Evolutionary conservation across 2,888 invertebrate species (phyloP).

Genomic region (Drosophila vallismaia): DNA sequence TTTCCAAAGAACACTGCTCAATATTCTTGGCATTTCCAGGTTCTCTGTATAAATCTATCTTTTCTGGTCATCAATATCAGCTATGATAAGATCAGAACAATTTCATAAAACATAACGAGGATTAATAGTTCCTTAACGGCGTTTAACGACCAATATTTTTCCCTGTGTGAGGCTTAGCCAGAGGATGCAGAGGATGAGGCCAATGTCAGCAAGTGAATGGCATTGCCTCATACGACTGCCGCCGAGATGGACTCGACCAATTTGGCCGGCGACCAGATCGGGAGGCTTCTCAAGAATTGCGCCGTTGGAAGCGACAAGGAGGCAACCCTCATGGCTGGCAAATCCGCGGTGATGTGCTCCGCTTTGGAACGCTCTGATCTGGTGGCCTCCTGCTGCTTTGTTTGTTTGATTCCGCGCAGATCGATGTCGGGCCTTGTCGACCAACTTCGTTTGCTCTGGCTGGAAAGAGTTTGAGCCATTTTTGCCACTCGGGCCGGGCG

Average conservation of each 20-base stretch:
- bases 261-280: conserved; percentile 24
- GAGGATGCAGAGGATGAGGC: conserved; percentile 24
- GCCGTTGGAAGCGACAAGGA: conserved; percentile 2
- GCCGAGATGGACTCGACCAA: conserved; percentile 39
- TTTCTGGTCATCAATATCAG: not conserved
- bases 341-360: conserved; percentile 13
- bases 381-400: conserved; percentile 57
- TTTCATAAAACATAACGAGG: not conserved
- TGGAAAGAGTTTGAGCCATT: conserved; percentile 49
- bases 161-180: conserved; percentile 22
- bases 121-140: not conserved
- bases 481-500: conserved; percentile 43
- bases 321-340: conserved; percentile 5
- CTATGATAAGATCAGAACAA: not conserved
- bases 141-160: conserved; percentile 6
- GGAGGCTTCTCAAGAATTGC: conserved; percentile 23
- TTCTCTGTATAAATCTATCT: not conserved
- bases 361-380: conserved; percentile 27
- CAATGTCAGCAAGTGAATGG: conserved; percentile 46
- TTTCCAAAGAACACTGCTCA: too few relatives aligned
- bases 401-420: conserved; percentile 53
- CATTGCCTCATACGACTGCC: conserved; percentile 32
- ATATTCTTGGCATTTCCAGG: too few relatives aligned
- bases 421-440: conserved; percentile 53
- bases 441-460: conserved; percentile 22